Base-by-base conservation (phyloP, 2,797 vertebrate species). In the Rousettus madagascariensis region DNA sequence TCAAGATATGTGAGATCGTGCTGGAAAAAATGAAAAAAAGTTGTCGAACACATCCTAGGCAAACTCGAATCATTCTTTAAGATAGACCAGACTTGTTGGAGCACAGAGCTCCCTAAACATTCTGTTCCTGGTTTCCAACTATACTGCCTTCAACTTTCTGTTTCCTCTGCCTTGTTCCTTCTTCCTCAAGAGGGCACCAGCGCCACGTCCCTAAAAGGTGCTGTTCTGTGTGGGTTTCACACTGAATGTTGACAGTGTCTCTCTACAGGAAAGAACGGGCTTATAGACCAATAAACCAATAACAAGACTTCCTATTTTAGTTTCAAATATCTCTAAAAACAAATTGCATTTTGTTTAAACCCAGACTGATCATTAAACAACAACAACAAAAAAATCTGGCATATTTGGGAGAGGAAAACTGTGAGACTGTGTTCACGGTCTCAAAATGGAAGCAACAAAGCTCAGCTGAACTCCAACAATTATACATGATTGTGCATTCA, bases 131-230 rank as follows among this genome's bases (percentile, higher is more conserved):
- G 17, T 84, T 95, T 87, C 86, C 19, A 33, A 2, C 4, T 28
- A 49, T 15, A 78, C 6, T 71, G 68, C 26, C 55, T 0, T 20
- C 16, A 22, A 9, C 68, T 0, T 7, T 66, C 51, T 55, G 43
- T 87, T 86, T 33, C 3, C 61, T 55, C 5, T 36, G 2, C 36
- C 22, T 84, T 46, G 26, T 11, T 66, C 69, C 49, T 97, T 61
- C 53, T 5, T 85, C 98, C 98, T 98, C 97, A 82, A 98, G 98
- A 98, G 98, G 98, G 98, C 98, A 97, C 97, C 97, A 98, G 96
- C 91, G 92, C 95, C 95, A 96, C 97, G 87, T 98, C 91, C 91
- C 90, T 97, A 13, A 97, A 84, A 63, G 41, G 61, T 33, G 36
- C 30, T 3, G 0, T 26, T 63, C 1, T 3, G 22, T 41, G 33